Evolutionary conservation across 2,888 invertebrate genomes (phyloP), one percentile per base, ranked within the genome.

Genomic region (Meta bourneti): DNA sequence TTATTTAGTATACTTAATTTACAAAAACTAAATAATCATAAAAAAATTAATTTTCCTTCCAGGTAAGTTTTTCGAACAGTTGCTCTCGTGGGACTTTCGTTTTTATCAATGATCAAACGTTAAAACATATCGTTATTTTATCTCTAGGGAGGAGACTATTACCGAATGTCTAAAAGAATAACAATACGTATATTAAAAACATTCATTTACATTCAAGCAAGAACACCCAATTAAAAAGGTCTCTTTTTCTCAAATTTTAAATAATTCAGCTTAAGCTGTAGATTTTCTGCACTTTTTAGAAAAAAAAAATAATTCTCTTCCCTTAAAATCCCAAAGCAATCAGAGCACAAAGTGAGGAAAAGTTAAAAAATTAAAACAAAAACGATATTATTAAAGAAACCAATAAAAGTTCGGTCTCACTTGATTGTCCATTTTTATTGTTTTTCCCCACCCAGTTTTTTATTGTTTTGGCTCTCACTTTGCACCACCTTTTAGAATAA

Each of bases 351-450:
- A 78, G 52, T 78, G 52, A 61, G 54, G n/a, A 70, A 75, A 74
- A 72, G 72, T 54, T 49, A 51, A 83, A 83, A 85, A 77, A 75
- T 7, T 19, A 84, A 80, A 79, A 20, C 49, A 87, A 87, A 72
- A 71, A 20, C 72, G 79, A 80, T 80, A 87, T 87, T 79, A 80
- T 80, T 87, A 79, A 87, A 79, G 87, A 87, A 87, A 87, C 79
- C 79, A 87, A 87, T 80, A 80, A 87, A 87, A 87, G 72, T 71
- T 87, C 80, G 51, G 79, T 80, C 70, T 20, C 72, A 72, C 72
- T 86, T 80, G 79, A 87, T 87, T 87, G 87, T 87, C 19, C 74
- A 34, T 80, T 79, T 87, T 54, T 80, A 71, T 51, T 13, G n/a
- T 77, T 13, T 11, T 8, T 77, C 48, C 81, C 34, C 19, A 16